These are phyloP conservation scores for Myotis pilosus DNA, from an alignment of 2,797 vertebrate species.

Conservation along the genomic window DNA sequence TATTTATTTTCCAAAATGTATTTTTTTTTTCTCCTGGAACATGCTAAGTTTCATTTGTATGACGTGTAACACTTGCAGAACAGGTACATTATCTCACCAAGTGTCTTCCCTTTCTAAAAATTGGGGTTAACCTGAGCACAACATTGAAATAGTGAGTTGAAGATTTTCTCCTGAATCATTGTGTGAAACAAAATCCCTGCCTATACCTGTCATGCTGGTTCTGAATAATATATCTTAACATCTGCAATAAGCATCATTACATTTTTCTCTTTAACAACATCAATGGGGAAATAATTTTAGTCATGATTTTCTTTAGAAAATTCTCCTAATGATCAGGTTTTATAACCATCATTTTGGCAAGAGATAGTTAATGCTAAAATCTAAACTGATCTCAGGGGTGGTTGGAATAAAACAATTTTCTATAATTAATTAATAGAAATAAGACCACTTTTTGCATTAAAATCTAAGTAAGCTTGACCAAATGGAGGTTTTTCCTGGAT, in stretches of 20 bases:
- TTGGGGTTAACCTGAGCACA: background rate
- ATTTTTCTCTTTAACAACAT: background rate
- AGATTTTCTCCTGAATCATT: background rate
- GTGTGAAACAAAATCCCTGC: background rate
- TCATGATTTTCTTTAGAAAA: background rate
- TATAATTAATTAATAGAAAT: background rate
- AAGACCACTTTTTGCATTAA: background rate
- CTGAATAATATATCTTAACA: background rate
- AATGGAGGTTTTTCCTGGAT: background rate
- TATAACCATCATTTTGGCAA: background rate
- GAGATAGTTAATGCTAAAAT: background rate
- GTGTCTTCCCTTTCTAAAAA: background rate
- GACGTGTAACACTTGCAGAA: background rate
- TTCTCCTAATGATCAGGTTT: background rate
- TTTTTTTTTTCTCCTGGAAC: background rate
- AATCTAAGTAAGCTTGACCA: background rate
- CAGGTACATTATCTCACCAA: background rate
- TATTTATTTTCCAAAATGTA: background rate
- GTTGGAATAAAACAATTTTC: background rate
- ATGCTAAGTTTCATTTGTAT: background rate
- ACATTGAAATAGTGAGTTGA: background rate
- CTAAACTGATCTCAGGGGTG: background rate
- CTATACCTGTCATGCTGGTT: background rate
- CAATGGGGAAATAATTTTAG: background rate
- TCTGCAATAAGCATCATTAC: background rate